Conservation (phyloP, 2,797 vertebrate species). For the Onychomys torridus region DNA sequence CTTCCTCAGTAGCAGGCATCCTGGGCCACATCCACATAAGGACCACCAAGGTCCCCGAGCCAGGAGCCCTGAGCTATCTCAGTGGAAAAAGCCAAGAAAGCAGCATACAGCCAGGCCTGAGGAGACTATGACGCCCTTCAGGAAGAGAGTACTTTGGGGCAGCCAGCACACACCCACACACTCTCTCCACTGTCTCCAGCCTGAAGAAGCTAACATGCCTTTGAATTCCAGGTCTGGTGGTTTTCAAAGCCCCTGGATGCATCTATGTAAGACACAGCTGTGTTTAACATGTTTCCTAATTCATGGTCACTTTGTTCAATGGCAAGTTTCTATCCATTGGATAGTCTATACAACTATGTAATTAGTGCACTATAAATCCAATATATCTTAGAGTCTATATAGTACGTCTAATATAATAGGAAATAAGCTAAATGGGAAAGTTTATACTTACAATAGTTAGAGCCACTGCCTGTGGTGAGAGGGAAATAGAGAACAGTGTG, state of each 20-base stretch:
- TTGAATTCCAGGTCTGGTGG: not conserved
- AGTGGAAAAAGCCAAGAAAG: not conserved
- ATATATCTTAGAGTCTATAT: not conserved
- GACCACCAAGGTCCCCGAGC: not conserved
- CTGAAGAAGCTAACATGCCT: not conserved
- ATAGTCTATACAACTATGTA: not conserved
- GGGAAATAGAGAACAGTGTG: not conserved
- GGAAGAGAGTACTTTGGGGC: not conserved
- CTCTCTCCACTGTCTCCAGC: not conserved
- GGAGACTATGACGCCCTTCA: not conserved
- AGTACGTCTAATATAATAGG: not conserved
- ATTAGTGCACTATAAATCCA: not conserved
- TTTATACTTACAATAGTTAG: conserved; percentile 4
- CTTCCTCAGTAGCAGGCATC: not conserved
- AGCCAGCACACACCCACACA: not conserved
- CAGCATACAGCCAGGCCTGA: not conserved
- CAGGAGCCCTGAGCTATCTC: not conserved
- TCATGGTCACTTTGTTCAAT: not conserved
- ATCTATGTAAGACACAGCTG: not conserved
- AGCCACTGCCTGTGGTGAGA: not conserved
- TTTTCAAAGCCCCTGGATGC: not conserved
- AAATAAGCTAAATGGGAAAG: not conserved
- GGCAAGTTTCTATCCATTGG: not conserved
- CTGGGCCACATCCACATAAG: not conserved
- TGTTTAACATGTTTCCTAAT: not conserved